Percentiles rank a stretch among this genome's conserved stretches.
phyloP scores from a whole-genome alignment of 2,797 vertebrate species.

The Xyrichtys novacula region DNA sequence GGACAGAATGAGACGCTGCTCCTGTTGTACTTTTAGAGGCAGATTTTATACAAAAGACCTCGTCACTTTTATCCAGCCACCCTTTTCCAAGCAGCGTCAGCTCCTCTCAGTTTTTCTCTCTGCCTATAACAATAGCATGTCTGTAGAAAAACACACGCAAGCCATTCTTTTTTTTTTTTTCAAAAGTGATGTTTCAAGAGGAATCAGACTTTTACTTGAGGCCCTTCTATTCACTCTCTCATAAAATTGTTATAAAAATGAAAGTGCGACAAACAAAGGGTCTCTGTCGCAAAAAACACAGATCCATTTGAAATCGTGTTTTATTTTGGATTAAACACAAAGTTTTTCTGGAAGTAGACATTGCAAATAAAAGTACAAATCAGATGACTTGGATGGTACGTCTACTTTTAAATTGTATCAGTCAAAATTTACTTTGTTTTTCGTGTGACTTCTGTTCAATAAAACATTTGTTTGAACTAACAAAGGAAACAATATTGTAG shows the following conservation, averaged over 20 bases:
- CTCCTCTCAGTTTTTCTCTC: constrained; percentile 33
- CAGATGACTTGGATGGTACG: too few species aligned
- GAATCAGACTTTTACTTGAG: constrained; percentile 21
- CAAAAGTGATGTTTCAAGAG: constrained; percentile 33
- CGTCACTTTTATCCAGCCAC: constrained; percentile 60
- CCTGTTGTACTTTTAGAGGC: constrained; percentile 63
- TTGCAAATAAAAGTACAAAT: too few species aligned
- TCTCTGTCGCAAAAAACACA: constrained; percentile 28
- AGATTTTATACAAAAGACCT: constrained; percentile 65
- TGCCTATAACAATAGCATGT: constrained; percentile 34
- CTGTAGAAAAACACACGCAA: constrained; percentile 29
- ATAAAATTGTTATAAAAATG: constrained; percentile 31
- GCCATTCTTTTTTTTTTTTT: constrained; percentile 40
- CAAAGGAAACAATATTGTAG: too few species aligned
- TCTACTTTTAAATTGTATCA: too few species aligned
- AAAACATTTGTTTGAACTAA: too few species aligned
- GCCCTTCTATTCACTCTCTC: constrained; percentile 8
- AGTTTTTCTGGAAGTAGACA: not conserved
- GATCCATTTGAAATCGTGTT: constrained; percentile 26
- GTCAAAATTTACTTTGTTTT: too few species aligned
- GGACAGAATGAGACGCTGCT: constrained; percentile 52
- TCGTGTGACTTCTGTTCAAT: too few species aligned
- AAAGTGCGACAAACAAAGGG: constrained; percentile 36
- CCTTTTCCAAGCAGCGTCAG: constrained; percentile 35
- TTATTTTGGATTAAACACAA: constrained; percentile 2